Evolutionary conservation across 1,140 invertebrate species (phyloP).

Genomic region (Macrosteles quadrilineatus): DNA sequence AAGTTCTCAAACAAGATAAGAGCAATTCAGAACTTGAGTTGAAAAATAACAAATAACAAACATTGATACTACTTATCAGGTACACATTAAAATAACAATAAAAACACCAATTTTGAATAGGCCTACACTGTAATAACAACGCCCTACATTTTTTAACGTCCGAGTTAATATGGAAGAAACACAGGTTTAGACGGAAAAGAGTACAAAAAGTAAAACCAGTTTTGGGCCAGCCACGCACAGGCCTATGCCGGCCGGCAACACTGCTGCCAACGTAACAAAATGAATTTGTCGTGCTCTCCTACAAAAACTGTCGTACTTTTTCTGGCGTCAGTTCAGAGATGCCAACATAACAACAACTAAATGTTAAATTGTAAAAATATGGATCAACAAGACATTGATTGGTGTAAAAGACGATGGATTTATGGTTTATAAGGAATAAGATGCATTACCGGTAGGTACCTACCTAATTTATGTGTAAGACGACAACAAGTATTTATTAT

Average conservation of each 20-base stretch:
- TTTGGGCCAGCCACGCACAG: constrained; percentile 11
- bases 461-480: too few relatives aligned
- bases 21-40: not conserved
- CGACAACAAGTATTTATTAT: too few relatives aligned
- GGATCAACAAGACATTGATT: too few relatives aligned
- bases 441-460: too few relatives aligned
- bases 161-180: constrained; percentile 13
- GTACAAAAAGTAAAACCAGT: constrained; percentile 23
- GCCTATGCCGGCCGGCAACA: constrained; percentile 15
- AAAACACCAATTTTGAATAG: not conserved
- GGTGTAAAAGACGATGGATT: too few relatives aligned
- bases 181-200: not conserved
- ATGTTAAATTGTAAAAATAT: too few relatives aligned
- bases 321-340: too few relatives aligned
- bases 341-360: too few relatives aligned
- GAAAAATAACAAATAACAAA: constrained; percentile 20
- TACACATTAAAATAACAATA: constrained; percentile 5
- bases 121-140: not conserved
- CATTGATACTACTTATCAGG: constrained; percentile 10
- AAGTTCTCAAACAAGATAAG: constrained; percentile 19
- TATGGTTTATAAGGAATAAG: too few relatives aligned
- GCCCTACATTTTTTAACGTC: constrained; percentile 17
- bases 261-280: constrained; percentile 13
- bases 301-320: too few relatives aligned
- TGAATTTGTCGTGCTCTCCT: too few relatives aligned